Base-by-base conservation (phyloP, 2,797 vertebrate genomes). In the Denticeps clupeoides region DNA sequence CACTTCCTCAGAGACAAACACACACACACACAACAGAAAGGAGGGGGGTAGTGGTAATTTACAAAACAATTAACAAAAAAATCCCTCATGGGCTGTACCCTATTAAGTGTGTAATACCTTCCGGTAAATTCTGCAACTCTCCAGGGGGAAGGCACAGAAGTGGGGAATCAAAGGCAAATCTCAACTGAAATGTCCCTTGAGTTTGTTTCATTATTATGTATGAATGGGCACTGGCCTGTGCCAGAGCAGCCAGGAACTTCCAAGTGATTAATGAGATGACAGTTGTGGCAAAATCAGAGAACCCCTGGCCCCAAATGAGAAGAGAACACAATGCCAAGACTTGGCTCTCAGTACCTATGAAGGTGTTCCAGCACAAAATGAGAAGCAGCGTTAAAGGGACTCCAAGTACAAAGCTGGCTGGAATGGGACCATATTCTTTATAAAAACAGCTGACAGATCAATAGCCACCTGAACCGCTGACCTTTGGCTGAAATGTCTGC, bases 181-280 rank as follows among this genome's bases (percentile, higher is more conserved):
- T 80, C 62, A 82, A 80, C 80, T 82, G 81, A 84, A 79, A 71
- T 45, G 62, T 81, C 81, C 75, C 81, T 72, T 46, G 75, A 78
- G 81, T 70, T 75, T 50, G 65, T 64, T 75, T 82, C 81, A 84
- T 84, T 87, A 83, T 84, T 84, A 80, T 80, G 73, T 73, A 67
- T 63, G 59, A 75, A 75, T 73, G 74, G 74, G 74, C 76, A 79
- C 70, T 79, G 75, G 75, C 77, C 77, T 75, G 47, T 58, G 65
- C 81, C 73, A 55, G 70, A 69, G 61, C 80, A 81, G 82, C 73
- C 79, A 71, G 83, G 87, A 89, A 84, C 81, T 85, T 90, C 81
- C 72, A 68, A 65, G 78, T 91, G 89, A 95, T 93, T 87, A 89
- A 93, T 90, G 82, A 77, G 82, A 78, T 83, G 74, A 82, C 76